Evolutionary conservation across 2,797 vertebrate genomes (phyloP), one percentile per base, ranked within the genome.

Genomic region (Cetoscarus ocellatus): DNA sequence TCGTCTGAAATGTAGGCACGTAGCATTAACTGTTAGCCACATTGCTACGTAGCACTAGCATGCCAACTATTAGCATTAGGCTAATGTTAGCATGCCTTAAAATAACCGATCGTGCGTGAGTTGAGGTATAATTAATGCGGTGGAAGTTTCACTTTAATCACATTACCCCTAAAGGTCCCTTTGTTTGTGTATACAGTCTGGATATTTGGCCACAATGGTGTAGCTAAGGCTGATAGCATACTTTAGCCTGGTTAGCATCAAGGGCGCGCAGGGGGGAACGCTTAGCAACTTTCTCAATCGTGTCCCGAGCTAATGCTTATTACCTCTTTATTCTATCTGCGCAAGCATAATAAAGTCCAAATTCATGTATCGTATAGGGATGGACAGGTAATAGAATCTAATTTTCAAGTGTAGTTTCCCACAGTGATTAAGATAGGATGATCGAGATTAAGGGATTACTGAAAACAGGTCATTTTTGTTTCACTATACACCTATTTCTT

Each of bases 21-120:
- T 43, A 84, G 67, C 60, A 73, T 52, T 60, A 60, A 40, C 60
- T 47, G 45, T 43, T 65, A 86, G 81, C 73, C 58, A 53, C 73
- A 27, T 15, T 77, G 82, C 85, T 87, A 74, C 3, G 8, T 86
- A 82, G 75, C 79, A 6, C n/a, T 86, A 83, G 74, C 83, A 59
- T 64, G 56, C 56, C 56, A 84, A 34, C 69, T 56, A 18, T 71
- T 84, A 86, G 75, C 77, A 19, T 1, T 2, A 43, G 44, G 79
- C 79, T 81, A 83, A 63, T 13, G 27, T 45, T 74, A 71, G 61
- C 80, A 40, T 51, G 9, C 10, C 6, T 53, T 11, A 5, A 63
- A 70, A 61, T 78, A 59, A 44, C 1, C 6, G 8, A 0, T 15
- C 3, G 1, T 17, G 0, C 8, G 0, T 8, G 5, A 14, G 5